Evolutionary conservation across 1,140 invertebrate genomes (phyloP), one percentile per base, ranked within the genome.

Genomic region (Cydia strobilella): DNA sequence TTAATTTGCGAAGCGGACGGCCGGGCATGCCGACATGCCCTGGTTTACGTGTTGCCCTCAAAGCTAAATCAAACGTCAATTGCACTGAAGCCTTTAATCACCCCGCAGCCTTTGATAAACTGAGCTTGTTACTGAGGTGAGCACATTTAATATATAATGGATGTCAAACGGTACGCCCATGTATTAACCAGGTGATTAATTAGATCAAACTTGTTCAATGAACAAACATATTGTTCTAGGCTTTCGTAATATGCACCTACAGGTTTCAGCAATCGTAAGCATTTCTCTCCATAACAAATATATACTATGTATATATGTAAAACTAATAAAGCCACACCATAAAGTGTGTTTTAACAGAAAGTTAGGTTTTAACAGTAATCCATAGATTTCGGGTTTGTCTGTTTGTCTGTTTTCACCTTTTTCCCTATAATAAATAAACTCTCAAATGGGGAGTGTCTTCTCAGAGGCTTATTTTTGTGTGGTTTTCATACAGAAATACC

Each of bases 51-150:
- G 65, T 76, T 72, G 65, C 75, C 54, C 77, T 82, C 84, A 85
- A 84, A 85, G 83, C 82, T 84, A 84, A 86, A 87, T 87, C 86
- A 87, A 80, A 83, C 77, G 84, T 87, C 83, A 86, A 85, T 84
- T 75, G 73, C 79, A 87, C 75, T 75, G 78, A 82, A 83, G 78
- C 82, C 82, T 80, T 82, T 86, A 84, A 85, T 85, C 80, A 83
- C 80, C 78, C 77, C 69, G 78, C 77, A 81, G 75, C 81, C 84
- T 87, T 87, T 87, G 84, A 85, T 83, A 84, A 82, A 83, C 84
- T 80, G 79, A 87, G 80, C 82, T 69, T 79, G 74, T 79, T 79
- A 76, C 78, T 74, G 39, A 51, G 59, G 77, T 76, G 74, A 75
- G 45, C 74, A 76, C 23, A 75, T 76, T 71, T 48, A 77, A 75